Percentiles rank a stretch among this genome's conserved stretches.
Conservation (phyloP, 1,140 invertebrate species). For the Caenorhabditis inopinata region DNA sequence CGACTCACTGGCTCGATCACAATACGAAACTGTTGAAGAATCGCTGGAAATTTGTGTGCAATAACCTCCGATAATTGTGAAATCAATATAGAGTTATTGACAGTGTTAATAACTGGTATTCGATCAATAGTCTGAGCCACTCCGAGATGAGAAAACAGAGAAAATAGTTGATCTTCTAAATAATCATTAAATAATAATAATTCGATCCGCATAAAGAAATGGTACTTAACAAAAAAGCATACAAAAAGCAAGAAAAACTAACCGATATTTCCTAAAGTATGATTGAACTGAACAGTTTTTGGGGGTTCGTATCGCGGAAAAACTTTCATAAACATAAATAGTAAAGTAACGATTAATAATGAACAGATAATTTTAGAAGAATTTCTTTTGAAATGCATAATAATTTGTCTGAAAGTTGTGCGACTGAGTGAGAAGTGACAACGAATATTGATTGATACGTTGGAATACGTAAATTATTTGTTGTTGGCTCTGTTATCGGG, state of each 20-base stretch:
- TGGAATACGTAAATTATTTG: too few species aligned
- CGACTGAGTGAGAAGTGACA: too few species aligned
- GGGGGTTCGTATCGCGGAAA: not conserved
- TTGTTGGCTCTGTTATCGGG: too few species aligned
- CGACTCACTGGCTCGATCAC: not conserved
- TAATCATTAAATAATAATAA: too few species aligned
- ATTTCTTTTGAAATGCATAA: too few species aligned
- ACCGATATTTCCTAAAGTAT: not conserved
- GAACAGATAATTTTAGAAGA: not conserved
- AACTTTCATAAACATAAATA: not conserved
- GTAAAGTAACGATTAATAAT: not conserved
- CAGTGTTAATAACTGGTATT: not conserved
- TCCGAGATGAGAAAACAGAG: not conserved
- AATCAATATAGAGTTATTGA: too few species aligned
- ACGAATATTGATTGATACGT: too few species aligned
- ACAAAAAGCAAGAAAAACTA: too few species aligned
- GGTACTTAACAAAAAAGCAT: too few species aligned
- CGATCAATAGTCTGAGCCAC: not conserved
- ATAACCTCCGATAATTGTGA: not conserved
- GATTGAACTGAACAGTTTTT: not conserved
- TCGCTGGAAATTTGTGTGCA: not conserved
- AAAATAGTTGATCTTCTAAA: conserved; percentile 1
- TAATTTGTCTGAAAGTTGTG: too few species aligned
- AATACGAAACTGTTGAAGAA: not conserved
- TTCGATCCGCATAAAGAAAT: too few species aligned